A percentile compares a stretch with the other conserved stretches of the same genome.
These are phyloP conservation scores for Vimba vimba DNA, from an alignment of 2,113 vertebrate genomes.

Conservation along the genomic window DNA sequence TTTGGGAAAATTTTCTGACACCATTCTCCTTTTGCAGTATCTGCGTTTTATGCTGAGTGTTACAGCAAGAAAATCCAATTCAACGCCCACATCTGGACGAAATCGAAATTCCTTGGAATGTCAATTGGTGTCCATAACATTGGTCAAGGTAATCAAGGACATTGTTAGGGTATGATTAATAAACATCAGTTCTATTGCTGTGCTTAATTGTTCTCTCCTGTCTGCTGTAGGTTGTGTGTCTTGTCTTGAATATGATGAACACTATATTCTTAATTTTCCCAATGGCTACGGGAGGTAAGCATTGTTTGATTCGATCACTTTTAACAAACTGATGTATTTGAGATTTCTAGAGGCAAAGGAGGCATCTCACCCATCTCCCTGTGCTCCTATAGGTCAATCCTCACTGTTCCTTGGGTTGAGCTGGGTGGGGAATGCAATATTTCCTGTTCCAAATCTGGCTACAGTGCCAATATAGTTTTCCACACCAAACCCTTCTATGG, in stretches of 20 bases:
- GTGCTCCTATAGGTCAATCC: constrained; percentile 86
- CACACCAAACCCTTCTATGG: constrained; percentile 99
- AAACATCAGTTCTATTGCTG: not conserved
- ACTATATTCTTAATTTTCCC: constrained; percentile 98
- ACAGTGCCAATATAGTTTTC: constrained; percentile 92
- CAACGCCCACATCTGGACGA: constrained; percentile 99
- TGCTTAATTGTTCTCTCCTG: not conserved
- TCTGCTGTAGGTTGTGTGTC: constrained; percentile 88
- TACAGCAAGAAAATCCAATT: constrained; percentile 96
- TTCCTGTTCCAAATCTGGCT: constrained; percentile 95
- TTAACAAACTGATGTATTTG: not conserved
- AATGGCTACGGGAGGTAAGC: constrained; percentile 97
- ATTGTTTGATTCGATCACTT: not conserved
- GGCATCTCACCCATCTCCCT: not conserved
- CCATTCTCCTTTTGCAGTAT: constrained; percentile 78
- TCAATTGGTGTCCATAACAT: constrained; percentile 99
- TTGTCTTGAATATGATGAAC: constrained; percentile 95
- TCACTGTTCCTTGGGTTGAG: constrained; percentile 99
- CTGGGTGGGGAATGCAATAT: constrained; percentile 97
- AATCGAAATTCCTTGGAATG: constrained; percentile 99
- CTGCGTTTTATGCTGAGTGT: constrained; percentile 98
- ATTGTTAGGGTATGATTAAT: not conserved
- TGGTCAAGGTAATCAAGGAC: constrained; percentile 86
- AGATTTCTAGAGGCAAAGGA: not conserved
- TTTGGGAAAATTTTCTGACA: not conserved